Base-by-base conservation (phyloP, 2,797 vertebrate genomes). In the Urocyon cinereoargenteus region DNA sequence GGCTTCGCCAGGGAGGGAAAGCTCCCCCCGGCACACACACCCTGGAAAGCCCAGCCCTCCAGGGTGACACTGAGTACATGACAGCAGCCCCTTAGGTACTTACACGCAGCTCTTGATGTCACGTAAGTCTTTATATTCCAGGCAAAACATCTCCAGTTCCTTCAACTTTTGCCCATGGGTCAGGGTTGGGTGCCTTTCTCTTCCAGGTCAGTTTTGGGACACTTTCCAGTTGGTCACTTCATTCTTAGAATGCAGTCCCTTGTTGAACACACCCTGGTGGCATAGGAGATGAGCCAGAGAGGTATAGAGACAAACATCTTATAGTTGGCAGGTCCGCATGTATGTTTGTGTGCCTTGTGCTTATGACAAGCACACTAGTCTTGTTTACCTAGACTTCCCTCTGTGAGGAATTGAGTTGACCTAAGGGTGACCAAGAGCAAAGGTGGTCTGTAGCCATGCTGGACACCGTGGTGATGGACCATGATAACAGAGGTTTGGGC, bases 241-340 rank as follows among this genome's bases (percentile, higher is more conserved):
- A 5, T 31, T 86, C 75, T 75, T 36, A 34, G 36, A n/a, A 89
- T 14, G 53, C 13, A 28, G 57, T 14, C 36, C 24, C 15, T 24
- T 0, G 1, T 21, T 24, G n/a, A 18, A 26, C 0, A 1, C 24
- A 24, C 15, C 7, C 4, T 16, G 34, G 19, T 1, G 2, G 21
- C n/a, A 28, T 2, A 28, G 64, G 19, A 81, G n/a, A 3, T 8
- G 22, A 7, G 61, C 16, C 34, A 7, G 2, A 13, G 66, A 24
- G 31, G 8, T 5, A 2, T 40, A 34, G 16, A 24, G 36, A 5
- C 57, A 59, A 28, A 51, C 1, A 9, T 59, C 10, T 51, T 45
- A 6, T 16, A n/a, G 57, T 26, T 21, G 16, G 28, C 21, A 14
- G 31, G 6, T 75, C 1, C 10, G 22, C 6, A 10, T 26, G 21